Percentiles rank a stretch among this genome's conserved stretches.
Conservation (phyloP, 2,888 invertebrate species). For the Choreutis nemorana region DNA sequence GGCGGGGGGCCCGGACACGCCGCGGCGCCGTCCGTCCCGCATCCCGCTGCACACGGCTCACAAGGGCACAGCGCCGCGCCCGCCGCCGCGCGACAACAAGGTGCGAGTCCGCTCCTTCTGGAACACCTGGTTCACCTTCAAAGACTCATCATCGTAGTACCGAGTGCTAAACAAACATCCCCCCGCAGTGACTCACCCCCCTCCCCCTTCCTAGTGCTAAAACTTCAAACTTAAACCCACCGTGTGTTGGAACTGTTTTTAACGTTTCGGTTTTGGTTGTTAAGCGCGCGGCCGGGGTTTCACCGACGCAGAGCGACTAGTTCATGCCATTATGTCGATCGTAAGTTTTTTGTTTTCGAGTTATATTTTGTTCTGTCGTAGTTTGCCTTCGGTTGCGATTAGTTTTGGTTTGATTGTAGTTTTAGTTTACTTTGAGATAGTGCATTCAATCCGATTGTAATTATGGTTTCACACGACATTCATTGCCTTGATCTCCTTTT, state of each 20-base stretch:
- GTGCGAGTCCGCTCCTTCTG: constrained; percentile 77
- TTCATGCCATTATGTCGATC: constrained; percentile 62
- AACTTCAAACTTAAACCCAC: constrained; percentile 25
- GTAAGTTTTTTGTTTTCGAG: constrained; percentile 60
- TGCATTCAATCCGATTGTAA: too few species aligned
- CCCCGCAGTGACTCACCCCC: not conserved
- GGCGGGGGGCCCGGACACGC: constrained; percentile 68
- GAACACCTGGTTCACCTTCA: constrained; percentile 68
- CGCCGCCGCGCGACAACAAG: constrained; percentile 65
- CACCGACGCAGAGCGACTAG: constrained; percentile 18
- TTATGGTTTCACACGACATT: too few species aligned
- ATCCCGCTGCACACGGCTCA: constrained; percentile 70
- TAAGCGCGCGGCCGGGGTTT: constrained; percentile 17
- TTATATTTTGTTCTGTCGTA: constrained; percentile 19
- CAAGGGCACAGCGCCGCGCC: constrained; percentile 65
- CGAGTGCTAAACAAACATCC: not conserved
- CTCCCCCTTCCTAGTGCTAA: constrained; percentile 3
- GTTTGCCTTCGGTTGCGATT: constrained; percentile 17
- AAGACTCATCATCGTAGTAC: constrained; percentile 27
- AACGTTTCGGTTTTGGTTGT: constrained; percentile 23
- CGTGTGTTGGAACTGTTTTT: constrained; percentile 26
- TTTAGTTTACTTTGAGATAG: constrained; percentile 9
- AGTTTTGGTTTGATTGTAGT: constrained; percentile 17
- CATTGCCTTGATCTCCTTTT: too few species aligned
- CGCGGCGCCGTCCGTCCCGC: constrained; percentile 65